phyloP scores from a whole-genome alignment of 2,888 invertebrate species.

The Eilema griseolum region DNA sequence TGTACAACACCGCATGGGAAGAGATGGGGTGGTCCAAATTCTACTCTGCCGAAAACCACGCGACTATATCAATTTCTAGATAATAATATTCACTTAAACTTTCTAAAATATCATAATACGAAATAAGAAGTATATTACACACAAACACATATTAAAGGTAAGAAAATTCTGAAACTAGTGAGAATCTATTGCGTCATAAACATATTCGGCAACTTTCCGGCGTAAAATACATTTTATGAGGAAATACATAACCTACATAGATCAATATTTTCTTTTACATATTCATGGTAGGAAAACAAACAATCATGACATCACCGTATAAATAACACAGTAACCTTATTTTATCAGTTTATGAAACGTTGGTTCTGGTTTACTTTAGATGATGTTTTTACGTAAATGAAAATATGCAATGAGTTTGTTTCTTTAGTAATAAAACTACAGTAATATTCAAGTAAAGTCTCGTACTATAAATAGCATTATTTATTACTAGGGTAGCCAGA shows the following conservation, averaged over 20 bases:
- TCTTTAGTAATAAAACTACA: not conserved
- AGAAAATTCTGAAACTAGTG: too few species aligned
- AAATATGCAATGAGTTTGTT: not conserved
- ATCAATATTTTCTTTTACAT: not conserved
- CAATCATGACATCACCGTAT: not conserved
- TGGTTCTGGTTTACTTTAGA: not conserved
- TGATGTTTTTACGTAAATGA: not conserved
- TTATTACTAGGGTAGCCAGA: too few species aligned
- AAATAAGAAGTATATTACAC: too few species aligned
- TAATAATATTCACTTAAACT: too few species aligned
- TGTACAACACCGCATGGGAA: too few species aligned
- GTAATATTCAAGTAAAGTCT: not conserved
- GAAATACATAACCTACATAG: not conserved
- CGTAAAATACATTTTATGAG: not conserved
- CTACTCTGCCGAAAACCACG: too few species aligned
- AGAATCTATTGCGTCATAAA: not conserved
- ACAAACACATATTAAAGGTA: too few species aligned
- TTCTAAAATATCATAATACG: too few species aligned
- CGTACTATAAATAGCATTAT: not conserved
- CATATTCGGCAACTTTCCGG: not conserved
- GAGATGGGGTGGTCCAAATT: too few species aligned
- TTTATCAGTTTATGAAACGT: not conserved
- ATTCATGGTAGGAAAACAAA: not conserved
- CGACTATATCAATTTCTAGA: too few species aligned
- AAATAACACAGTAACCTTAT: not conserved